These are phyloP conservation scores for Gymnorhina tibicen DNA, from an alignment of 2,113 vertebrate genomes.

Conservation along the genomic window DNA sequence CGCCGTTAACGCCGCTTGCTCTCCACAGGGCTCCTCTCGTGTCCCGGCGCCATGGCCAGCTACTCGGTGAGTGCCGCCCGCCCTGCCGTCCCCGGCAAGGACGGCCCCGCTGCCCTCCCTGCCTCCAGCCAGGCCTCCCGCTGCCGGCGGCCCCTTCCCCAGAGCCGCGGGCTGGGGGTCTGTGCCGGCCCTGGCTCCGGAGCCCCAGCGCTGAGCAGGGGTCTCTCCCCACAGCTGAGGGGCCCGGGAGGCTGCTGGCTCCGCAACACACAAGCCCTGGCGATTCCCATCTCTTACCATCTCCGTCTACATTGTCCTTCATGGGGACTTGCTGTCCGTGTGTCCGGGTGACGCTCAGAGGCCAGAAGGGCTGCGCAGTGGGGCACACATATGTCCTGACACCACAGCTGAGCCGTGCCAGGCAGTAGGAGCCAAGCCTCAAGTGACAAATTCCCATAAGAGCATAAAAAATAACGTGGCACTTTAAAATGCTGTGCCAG, in stretches of 20 bases:
- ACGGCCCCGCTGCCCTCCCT: not conserved
- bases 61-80: not conserved
- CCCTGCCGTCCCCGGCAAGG: not conserved
- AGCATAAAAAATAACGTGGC: not conserved
- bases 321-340: fast-evolving
- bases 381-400: fast-evolving
- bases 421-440: not conserved
- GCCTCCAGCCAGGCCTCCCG: not conserved
- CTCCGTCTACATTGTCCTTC: fast-evolving
- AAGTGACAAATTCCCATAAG: not conserved
- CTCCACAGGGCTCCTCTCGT: not conserved
- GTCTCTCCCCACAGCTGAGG: not conserved
- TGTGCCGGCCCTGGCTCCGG: not conserved
- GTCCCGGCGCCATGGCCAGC: not conserved
- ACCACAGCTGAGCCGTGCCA: not conserved
- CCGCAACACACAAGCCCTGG: fast-evolving
- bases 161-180: not conserved
- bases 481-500: not conserved
- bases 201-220: not conserved
- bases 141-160: not conserved
- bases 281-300: not conserved
- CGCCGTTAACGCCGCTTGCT: not conserved
- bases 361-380: not conserved
- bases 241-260: not conserved
- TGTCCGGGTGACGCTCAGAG: not conserved